A percentile compares a stretch with the other conserved stretches of the same genome.
These are phyloP conservation scores for Temnothorax nylanderi DNA, from an alignment of 1,140 invertebrate genomes.

Conservation along the genomic window DNA sequence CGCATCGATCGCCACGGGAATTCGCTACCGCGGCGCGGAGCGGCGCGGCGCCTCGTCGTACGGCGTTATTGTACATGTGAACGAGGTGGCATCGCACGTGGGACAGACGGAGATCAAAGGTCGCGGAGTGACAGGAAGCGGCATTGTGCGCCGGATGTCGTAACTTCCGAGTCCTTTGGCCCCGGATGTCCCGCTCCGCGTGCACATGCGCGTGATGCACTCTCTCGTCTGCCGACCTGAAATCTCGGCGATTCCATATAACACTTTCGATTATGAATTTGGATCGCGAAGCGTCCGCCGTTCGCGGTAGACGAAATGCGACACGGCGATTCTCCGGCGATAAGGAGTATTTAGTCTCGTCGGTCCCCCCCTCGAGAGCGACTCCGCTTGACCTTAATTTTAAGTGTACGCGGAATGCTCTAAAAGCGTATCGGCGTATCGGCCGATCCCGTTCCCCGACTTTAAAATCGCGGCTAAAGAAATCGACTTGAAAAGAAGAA, in stretches of 20 bases:
- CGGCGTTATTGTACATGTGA: slow-evolving; percentile 23
- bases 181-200: slow-evolving; percentile 40
- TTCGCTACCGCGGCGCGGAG: neutral
- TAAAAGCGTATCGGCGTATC: neutral
- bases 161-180: slow-evolving; percentile 77
- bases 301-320: neutral
- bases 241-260: neutral
- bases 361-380: neutral
- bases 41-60: neutral
- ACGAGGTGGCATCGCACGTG: slow-evolving; percentile 55
- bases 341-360: neutral
- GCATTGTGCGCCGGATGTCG: slow-evolving; percentile 71
- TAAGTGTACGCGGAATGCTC: neutral
- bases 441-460: neutral
- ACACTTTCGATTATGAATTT: slow-evolving; percentile 9
- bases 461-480: slow-evolving; percentile 18
- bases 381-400: slow-evolving; percentile 5
- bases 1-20: neutral
- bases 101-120: slow-evolving; percentile 68
- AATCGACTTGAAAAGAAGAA: neutral
- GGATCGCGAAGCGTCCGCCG: too few species aligned
- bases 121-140: slow-evolving; percentile 68
- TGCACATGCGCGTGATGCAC: neutral
- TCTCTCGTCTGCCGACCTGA: neutral
- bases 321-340: neutral